phyloP scores from a whole-genome alignment of 30 jellyfish, hydroid and myxozoan species.

The Rhopilema esculentum region DNA sequence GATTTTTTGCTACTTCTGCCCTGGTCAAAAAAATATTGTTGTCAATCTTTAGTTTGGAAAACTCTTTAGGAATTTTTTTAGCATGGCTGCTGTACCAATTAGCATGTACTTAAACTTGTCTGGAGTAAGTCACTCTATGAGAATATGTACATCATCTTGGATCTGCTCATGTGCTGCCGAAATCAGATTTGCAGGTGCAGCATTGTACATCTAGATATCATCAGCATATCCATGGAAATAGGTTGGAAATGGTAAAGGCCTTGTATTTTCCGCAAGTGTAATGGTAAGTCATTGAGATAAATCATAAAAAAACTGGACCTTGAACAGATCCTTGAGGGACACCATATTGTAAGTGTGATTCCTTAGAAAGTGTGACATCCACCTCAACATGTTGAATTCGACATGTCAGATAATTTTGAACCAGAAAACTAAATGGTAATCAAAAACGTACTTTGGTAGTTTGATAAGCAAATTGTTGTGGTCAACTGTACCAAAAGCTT shows the following conservation, averaged over 20 bases:
- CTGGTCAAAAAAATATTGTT: slow-evolving; percentile 60
- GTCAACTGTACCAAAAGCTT: slow-evolving; percentile 40
- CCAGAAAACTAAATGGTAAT: slow-evolving; percentile 42
- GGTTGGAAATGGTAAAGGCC: slow-evolving; percentile 62
- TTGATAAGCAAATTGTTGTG: slow-evolving; percentile 39
- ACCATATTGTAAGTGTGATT: slow-evolving; percentile 23
- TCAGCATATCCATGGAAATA: slow-evolving; percentile 72
- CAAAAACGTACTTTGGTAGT: slow-evolving; percentile 24
- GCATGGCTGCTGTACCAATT: slow-evolving; percentile 73
- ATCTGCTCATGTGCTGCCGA: slow-evolving; percentile 69
- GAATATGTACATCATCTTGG: slow-evolving; percentile 65
- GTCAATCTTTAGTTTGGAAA: slow-evolving; percentile 57
- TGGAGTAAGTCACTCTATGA: slow-evolving; percentile 60
- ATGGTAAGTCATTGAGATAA: slow-evolving; percentile 50
- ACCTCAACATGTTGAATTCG: slow-evolving; percentile 22
- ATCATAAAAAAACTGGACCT: slow-evolving; percentile 38
- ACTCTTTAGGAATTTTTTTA: slow-evolving; percentile 66
- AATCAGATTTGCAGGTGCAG: no score
- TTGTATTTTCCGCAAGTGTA: slow-evolving; percentile 59
- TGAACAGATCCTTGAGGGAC: slow-evolving; percentile 46
- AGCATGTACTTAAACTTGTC: slow-evolving; percentile 56
- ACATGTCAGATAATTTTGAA: slow-evolving; percentile 21
- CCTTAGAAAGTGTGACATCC: slow-evolving; percentile 40
- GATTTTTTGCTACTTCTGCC: slow-evolving; percentile 60
- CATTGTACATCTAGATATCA: no score